phyloP scores from a whole-genome alignment of 2,113 vertebrate species.

The Pteruthius melanotis region DNA sequence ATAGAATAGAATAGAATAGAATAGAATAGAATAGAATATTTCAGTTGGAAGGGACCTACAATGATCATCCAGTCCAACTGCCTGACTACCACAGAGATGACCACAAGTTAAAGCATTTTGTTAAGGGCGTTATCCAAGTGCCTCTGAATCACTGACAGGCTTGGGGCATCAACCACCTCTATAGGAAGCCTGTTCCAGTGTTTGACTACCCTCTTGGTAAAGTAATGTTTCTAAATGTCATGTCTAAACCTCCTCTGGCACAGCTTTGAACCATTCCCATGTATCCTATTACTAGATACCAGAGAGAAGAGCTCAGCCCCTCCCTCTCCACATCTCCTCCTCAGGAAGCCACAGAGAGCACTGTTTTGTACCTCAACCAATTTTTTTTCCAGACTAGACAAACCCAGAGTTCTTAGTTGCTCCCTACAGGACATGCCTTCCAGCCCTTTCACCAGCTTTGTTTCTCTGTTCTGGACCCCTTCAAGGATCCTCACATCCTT shows the following conservation, averaged over 20 bases:
- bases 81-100: neutral
- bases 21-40: neutral
- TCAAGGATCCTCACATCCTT: neutral
- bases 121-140: neutral
- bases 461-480: neutral
- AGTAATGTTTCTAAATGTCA: neutral
- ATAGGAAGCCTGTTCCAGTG: neutral
- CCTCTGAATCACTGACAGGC: neutral
- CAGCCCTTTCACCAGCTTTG: neutral
- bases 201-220: neutral
- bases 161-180: neutral
- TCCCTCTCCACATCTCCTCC: neutral
- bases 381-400: neutral
- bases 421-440: neutral
- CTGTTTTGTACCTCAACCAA: fast-evolving
- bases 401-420: neutral
- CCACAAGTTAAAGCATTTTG: neutral
- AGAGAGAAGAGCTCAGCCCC: neutral
- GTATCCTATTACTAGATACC: too few species aligned
- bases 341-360: neutral
- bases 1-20: neutral
- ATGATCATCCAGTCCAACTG: neutral
- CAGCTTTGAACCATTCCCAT: neutral
- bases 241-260: neutral
- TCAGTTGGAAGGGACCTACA: fast-evolving